Percentiles rank a stretch among this genome's conserved stretches.
Evolutionary conservation across 64 coral and sea anemone species (phyloP).

Genomic region (Cladopsammia gracilis): DNA sequence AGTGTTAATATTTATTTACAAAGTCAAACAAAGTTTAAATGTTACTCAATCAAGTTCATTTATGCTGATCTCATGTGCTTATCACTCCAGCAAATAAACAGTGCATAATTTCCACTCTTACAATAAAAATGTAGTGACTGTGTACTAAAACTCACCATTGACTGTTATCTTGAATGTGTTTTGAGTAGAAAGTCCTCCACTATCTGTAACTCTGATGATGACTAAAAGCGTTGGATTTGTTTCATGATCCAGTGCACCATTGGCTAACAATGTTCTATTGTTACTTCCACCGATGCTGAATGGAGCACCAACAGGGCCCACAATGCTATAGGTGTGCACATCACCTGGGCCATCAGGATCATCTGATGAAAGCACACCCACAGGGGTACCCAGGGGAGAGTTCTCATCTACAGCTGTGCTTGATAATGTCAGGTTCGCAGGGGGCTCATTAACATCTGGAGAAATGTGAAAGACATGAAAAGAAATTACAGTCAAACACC

Average conservation of each 20-base stretch:
- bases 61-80: too few relatives aligned
- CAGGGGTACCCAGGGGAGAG: conserved; percentile 38
- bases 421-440: conserved; percentile 74
- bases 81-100: too few relatives aligned
- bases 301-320: conserved; percentile 35
- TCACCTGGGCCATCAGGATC: conserved; percentile 79
- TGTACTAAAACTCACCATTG: conserved; percentile 55
- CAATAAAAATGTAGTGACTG: too few relatives aligned
- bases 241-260: conserved; percentile 85
- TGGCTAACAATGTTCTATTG: conserved; percentile 55
- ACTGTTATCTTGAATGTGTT: conserved; percentile 74
- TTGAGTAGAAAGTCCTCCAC: conserved; percentile 71
- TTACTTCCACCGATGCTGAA: conserved; percentile 53
- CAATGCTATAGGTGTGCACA: conserved; percentile 74
- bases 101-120: too few relatives aligned
- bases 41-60: too few relatives aligned
- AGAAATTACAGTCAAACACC: too few relatives aligned
- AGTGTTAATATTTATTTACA: too few relatives aligned
- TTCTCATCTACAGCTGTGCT: conserved; percentile 75
- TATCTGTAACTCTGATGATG: conserved; percentile 77
- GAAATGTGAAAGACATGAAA: not conserved
- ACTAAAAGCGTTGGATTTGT: conserved; percentile 60
- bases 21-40: too few relatives aligned
- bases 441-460: conserved; percentile 93
- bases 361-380: conserved; percentile 74